Evolutionary conservation across 2,888 invertebrate genomes (phyloP), one percentile per base, ranked within the genome.

Genomic region (Smittia aterrima): DNA sequence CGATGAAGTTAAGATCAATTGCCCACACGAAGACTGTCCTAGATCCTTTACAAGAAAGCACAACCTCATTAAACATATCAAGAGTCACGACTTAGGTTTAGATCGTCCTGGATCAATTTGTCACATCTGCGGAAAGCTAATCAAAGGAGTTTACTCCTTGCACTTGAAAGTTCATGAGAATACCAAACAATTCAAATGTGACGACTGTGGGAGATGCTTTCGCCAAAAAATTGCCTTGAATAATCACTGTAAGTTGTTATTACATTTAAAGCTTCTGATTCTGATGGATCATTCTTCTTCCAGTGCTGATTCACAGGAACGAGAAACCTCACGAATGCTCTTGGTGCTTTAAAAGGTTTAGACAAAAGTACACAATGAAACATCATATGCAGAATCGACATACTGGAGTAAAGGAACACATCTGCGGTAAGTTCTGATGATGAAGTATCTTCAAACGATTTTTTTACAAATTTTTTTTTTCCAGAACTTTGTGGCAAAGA

Each of bases 81-180:
- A 24, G 22, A 72, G 40, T 24, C 72, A 72, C 54, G 40, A 72
- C 20, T 7, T 64, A 0, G 40, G 24, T n/a, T 13, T 40, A n/a
- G n/a, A 40, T 54, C 27, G 53, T 11, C 20, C 9, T 7, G 62
- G 72, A n/a, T 24, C 54, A 20, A 72, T 72, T 41, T 72, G 72
- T 62, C 62, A 72, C n/a, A 62, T 72, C n/a, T 72, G 72, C 18
- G 72, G 72, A 3, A 72, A 72, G 24, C 22, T 18, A 18, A 72
- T 72, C 0, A 72, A 64, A 72, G 72, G 72, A 40, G 72, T 41
- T 72, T 62, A 40, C 7, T 72, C 72, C n/a, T 13, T 72, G 6
- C 72, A 72, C n/a, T 18, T 62, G 24, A 72, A 72, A 62, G 16
- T 72, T 22, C 72, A 72, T 22, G 20, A 58, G 6, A 24, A 62